Base-by-base conservation (phyloP, 1,140 invertebrate species). In the Luehdorfia chinensis region DNA sequence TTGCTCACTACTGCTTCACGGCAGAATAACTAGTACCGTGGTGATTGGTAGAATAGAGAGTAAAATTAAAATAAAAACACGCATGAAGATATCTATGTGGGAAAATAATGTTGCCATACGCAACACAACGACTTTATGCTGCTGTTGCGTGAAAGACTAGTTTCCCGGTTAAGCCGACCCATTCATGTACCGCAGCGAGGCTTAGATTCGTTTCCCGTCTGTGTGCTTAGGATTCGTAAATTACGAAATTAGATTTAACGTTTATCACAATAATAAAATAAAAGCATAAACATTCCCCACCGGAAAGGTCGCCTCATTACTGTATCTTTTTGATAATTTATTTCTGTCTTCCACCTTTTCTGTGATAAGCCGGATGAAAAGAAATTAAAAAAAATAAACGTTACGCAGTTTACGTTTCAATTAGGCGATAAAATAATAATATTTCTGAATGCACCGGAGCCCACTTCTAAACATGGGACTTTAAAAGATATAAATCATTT, bases 391-490 rank as follows among this genome's bases (percentile, higher is more conserved):
- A 27, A 27, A 43, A 43, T 30, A 43, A 30, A 28, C 25, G 25
- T 43, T 13, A 36, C 33, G 33, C 33, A 36, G 33, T 36, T 36
- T 36, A 36, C 18, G 15, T 36, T 16, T 36, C 33, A 36, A 36
- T 36, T 36, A 36, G 33, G 18, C 16, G 39, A 43, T 43, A 43
- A 43, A 43, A 43, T 4, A 28, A 28, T 25, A 28, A 43, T 43
- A 43, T 43, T 43, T 30, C n/a, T 21, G 19, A 21, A 21, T 21
- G 19, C 19, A 6, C 6, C 19, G 19, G 19, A 2, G 19, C 6
- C 6, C 19, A 30, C 39, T 43, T 11, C n/a, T 36, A 36, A 21
- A 21, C 33, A n/a, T n/a, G n/a, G n/a, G n/a, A n/a, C 6, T 21
- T 21, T 3, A 19, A 21, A 36, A 36, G 15, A 21, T 36, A 36